Evolutionary conservation across 2,113 vertebrate species (phyloP), one percentile per base, ranked within the genome.

Genomic region (Dicentrarchus labrax): DNA sequence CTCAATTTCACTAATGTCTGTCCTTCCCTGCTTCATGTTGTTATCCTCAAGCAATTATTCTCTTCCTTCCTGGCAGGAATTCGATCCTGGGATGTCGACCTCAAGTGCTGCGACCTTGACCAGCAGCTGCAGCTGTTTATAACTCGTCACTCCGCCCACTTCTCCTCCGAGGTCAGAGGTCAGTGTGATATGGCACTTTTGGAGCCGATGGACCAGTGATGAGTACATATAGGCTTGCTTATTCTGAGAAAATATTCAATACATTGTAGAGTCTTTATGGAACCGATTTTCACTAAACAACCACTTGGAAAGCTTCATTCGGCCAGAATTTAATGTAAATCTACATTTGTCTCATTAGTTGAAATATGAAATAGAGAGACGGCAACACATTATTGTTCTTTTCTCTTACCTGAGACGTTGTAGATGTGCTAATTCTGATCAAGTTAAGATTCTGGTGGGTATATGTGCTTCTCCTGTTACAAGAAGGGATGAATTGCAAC

Each of bases 141-240:
- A 80, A 96, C 96, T 0, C 92, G 97, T 36, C 98, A 99, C 83
- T 97, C 99, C 22, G 98, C 98, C 78, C 97, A 99, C 71, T 99
- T 99, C 95, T 99, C 98, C 64, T 96, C 97, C n/a, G 97, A 98
- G 91, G 96, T 98, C 93, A 97, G 94, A 99, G 98, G 98, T 99
- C 93, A 97, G 98, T 93, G 70, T 76, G 59, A 78, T 66, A 21
- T 43, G 11, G 1, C 0, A 19, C 12, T 76, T n/a, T 45, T 2
- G 62, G 60, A 59, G 64, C 56, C 10, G 5, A 8, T 48, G 13
- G 54, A 77, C n/a, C n/a, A 17, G 12, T 19, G 21, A 73, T 77
- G 72, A 39, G 30, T 4, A 53, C n/a, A 65, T 16, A 51, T 38
- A n/a, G 13, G 10, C 15, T 4, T 7, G 0, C 9, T 30, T 75